Conservation (phyloP, 2,888 invertebrate species). For the Mythimna impura region DNA sequence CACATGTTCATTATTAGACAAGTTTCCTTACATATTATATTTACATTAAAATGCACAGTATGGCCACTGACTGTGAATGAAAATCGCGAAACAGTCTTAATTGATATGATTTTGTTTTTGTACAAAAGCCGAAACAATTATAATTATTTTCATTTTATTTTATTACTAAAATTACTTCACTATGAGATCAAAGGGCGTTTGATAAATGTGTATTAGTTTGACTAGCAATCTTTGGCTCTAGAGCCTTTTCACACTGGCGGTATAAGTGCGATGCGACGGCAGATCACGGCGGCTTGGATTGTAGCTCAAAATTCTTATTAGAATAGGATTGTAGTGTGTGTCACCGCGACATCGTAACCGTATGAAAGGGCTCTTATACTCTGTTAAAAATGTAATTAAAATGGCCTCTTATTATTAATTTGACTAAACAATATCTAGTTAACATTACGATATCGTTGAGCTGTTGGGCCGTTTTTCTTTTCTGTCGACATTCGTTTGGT, state of each 20-base stretch:
- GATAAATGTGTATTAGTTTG: slow-evolving; percentile 60
- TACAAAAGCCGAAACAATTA: slow-evolving; percentile 76
- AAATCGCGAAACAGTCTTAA: slow-evolving; percentile 78
- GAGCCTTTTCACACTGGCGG: slow-evolving; percentile 24
- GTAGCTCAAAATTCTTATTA: slow-evolving; percentile 2
- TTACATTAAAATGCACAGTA: slow-evolving; percentile 87
- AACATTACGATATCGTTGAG: slow-evolving; percentile 87
- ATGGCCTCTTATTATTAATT: slow-evolving; percentile 79
- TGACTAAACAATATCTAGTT: slow-evolving; percentile 79
- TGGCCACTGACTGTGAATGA: slow-evolving; percentile 76
- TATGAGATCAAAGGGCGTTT: slow-evolving; percentile 69
- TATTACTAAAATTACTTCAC: slow-evolving; percentile 70
- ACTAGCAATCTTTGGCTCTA: slow-evolving; percentile 61
- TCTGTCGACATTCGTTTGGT: no score
- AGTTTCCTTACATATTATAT: slow-evolving; percentile 84
- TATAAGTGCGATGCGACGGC: slow-evolving; percentile 13
- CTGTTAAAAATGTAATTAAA: slow-evolving; percentile 62
- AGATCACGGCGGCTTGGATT: background rate
- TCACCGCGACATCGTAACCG: slow-evolving; percentile 13
- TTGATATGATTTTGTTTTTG: slow-evolving; percentile 77
- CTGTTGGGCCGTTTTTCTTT: slow-evolving; percentile 71
- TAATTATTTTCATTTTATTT: slow-evolving; percentile 66
- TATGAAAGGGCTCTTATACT: slow-evolving; percentile 52
- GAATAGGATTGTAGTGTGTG: background rate
- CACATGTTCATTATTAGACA: slow-evolving; percentile 88